These are phyloP conservation scores for Notarius lentiginosus DNA, from an alignment of 2,113 vertebrate species.

Conservation along the genomic window DNA sequence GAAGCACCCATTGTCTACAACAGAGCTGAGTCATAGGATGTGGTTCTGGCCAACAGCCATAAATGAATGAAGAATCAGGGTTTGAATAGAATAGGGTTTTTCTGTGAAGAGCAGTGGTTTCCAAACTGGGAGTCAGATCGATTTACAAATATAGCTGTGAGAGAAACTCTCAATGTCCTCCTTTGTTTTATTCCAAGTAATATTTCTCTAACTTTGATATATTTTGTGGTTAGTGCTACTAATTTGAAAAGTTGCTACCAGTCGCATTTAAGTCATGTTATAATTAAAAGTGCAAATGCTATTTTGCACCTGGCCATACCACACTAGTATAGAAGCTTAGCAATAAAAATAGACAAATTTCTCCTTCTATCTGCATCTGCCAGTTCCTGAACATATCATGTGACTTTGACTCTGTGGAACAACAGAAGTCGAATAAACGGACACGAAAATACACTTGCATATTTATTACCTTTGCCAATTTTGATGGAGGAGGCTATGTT, in stretches of 20 bases:
- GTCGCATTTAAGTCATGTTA: neutral
- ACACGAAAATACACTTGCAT: neutral
- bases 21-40: no score
- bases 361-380: neutral
- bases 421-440: neutral
- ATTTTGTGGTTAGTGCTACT: neutral
- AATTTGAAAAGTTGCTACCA: neutral
- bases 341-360: neutral
- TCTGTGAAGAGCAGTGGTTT: neutral
- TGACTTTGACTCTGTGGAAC: neutral
- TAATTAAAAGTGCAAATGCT: neutral
- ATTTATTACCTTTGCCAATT: no score
- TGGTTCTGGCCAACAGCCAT: neutral
- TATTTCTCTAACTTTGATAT: neutral
- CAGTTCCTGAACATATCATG: neutral
- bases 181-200: neutral
- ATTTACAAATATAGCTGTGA: neutral
- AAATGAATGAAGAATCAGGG: neutral
- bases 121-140: no score
- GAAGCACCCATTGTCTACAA: neutral
- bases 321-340: neutral
- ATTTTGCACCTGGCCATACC: neutral
- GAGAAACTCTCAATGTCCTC: neutral
- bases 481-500: no score
- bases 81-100: neutral